Conservation (phyloP, 1,140 invertebrate genomes). For the Drosophila athabasca region DNA sequence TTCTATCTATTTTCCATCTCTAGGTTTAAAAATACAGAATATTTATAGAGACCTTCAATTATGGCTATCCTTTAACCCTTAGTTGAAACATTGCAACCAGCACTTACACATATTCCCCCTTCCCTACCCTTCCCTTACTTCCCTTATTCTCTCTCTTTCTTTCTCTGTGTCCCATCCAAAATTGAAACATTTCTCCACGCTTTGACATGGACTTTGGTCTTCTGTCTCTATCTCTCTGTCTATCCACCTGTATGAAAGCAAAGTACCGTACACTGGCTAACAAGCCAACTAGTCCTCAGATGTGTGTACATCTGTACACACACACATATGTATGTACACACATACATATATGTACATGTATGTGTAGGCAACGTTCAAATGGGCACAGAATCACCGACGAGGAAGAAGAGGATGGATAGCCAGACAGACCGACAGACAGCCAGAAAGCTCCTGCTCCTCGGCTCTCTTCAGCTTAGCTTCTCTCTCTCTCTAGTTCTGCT, state of each 20-base stretch:
- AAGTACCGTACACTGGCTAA: constrained; percentile 73
- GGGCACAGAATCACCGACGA: constrained; percentile 56
- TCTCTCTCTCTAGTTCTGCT: constrained; percentile 15
- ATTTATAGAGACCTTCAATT: background rate
- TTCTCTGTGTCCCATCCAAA: constrained; percentile 15
- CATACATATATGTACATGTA: no score
- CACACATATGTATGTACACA: no score
- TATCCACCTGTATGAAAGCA: constrained; percentile 41
- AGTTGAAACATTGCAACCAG: constrained; percentile 29
- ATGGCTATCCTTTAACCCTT: background rate
- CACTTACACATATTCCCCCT: no score
- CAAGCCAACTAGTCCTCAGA: constrained; percentile 61
- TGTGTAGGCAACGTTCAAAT: constrained; percentile 71
- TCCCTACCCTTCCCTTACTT: background rate
- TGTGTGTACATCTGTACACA: no score
- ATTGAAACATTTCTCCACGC: constrained; percentile 51
- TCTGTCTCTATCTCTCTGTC: constrained; percentile 19
- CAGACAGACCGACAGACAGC: constrained; percentile 1
- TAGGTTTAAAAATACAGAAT: no score
- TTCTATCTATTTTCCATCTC: no score
- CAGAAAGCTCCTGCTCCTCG: background rate
- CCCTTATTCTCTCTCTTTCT: constrained; percentile 22
- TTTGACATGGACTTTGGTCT: constrained; percentile 6
- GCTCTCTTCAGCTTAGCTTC: no score
- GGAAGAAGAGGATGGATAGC: constrained; percentile 37